Evolutionary conservation across 2,888 invertebrate species (phyloP).

Genomic region (Epirrhoe alternata): DNA sequence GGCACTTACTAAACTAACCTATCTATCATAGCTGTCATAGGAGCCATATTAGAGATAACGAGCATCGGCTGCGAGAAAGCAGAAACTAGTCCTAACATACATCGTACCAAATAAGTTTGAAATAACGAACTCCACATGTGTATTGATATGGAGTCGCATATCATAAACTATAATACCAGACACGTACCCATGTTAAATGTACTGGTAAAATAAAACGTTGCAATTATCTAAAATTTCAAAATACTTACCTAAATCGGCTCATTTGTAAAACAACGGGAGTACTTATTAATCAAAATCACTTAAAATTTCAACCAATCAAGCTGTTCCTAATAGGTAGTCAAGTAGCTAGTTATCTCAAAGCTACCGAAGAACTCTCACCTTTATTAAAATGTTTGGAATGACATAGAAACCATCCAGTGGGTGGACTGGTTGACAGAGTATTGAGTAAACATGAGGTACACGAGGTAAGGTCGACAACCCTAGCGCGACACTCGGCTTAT

Average conservation of each 20-base stretch:
- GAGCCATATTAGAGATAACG: slow-evolving; percentile 67
- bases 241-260: background rate
- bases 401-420: slow-evolving; percentile 72
- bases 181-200: background rate
- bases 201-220: background rate
- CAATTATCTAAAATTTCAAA: background rate
- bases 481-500: slow-evolving; percentile 55
- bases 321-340: slow-evolving; percentile 23
- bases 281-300: background rate
- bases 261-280: background rate
- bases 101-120: slow-evolving; percentile 30
- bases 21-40: slow-evolving; percentile 79
- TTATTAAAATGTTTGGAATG: slow-evolving; percentile 61
- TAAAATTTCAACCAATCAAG: slow-evolving; percentile 15
- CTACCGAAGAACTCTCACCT: slow-evolving; percentile 58
- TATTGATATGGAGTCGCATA: slow-evolving; percentile 14
- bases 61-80: slow-evolving; percentile 51
- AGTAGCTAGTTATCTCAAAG: slow-evolving; percentile 40
- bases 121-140: slow-evolving; percentile 22
- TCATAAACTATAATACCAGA: slow-evolving; percentile 11
- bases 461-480: slow-evolving; percentile 73
- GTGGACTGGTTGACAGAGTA: slow-evolving; percentile 78
- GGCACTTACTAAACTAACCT: slow-evolving; percentile 70
- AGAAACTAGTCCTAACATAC: slow-evolving; percentile 33
- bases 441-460: slow-evolving; percentile 69